A percentile compares a stretch with the other conserved stretches of the same genome.
Conservation (phyloP, 2,797 vertebrate genomes). For the Sphenodon punctatus region DNA sequence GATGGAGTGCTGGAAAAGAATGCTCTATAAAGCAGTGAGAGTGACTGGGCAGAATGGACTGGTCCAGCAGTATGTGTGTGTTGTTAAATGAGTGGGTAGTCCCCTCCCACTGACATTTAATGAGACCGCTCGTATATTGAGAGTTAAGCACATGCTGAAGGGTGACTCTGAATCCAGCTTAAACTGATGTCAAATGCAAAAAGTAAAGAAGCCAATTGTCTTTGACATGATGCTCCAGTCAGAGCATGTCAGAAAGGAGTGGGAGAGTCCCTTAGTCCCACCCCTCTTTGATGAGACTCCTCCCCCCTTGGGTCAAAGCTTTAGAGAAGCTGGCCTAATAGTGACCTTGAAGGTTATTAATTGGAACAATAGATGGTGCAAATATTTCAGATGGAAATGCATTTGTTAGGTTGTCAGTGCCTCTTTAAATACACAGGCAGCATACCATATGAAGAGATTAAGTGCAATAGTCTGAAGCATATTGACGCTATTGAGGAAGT, state of each 20-base stretch:
- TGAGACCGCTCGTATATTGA: neutral
- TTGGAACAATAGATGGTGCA: rapidly evolving
- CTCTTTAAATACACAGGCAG: rapidly evolving
- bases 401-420: neutral
- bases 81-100: slow-evolving; percentile 17
- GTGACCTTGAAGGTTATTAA: rapidly evolving
- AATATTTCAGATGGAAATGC: rapidly evolving
- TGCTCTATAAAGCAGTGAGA: neutral
- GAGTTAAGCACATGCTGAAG: neutral
- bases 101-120: no score
- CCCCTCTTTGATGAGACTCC: no score
- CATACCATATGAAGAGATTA: rapidly evolving
- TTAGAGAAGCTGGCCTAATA: no score
- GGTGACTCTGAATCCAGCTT: neutral
- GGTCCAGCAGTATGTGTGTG: neutral
- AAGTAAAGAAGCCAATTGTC: no score
- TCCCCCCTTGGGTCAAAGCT: no score
- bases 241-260: no score
- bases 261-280: no score
- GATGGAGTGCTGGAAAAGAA: no score
- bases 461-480: neutral
- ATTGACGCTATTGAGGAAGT: neutral
- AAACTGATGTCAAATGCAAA: neutral
- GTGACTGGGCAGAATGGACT: slow-evolving; percentile 22
- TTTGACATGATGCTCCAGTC: no score